phyloP scores from a whole-genome alignment of 2,113 vertebrate species.

The Eleginops maclovinus region DNA sequence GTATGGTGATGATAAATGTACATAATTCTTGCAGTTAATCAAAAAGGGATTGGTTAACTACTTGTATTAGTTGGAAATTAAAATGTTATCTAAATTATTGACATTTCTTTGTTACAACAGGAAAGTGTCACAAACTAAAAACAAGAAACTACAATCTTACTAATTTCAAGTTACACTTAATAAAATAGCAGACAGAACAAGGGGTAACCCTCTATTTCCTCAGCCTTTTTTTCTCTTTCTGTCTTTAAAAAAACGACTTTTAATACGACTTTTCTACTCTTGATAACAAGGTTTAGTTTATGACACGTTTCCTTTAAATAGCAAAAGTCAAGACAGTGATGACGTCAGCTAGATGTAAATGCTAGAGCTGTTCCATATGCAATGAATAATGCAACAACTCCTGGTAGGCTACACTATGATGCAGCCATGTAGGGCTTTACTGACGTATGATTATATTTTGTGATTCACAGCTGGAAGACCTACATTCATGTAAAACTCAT shows the following conservation, averaged over 20 bases:
- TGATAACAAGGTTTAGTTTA: not conserved
- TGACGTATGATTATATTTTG: constrained; percentile 14
- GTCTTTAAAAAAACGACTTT: too few species aligned
- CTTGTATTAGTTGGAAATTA: not conserved
- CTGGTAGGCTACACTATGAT: not conserved
- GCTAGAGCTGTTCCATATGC: not conserved
- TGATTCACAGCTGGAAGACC: constrained; percentile 21
- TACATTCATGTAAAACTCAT: constrained; percentile 21
- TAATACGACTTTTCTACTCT: not conserved
- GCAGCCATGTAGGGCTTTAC: not conserved
- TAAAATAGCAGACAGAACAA: not conserved
- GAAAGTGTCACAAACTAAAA: not conserved
- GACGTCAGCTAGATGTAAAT: constrained; percentile 21
- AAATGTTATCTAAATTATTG: not conserved
- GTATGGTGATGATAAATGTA: not conserved
- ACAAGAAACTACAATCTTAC: not conserved
- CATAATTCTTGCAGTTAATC: not conserved
- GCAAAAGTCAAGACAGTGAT: constrained; percentile 8
- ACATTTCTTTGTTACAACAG: not conserved
- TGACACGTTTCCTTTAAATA: not conserved
- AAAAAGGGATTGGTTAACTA: not conserved
- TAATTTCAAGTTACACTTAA: not conserved
- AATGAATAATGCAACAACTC: constrained; percentile 21
- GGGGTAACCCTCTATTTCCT: not conserved
- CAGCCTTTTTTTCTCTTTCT: not conserved